Base-by-base conservation (phyloP, 2,113 vertebrate species). In the Bubo bubo region DNA sequence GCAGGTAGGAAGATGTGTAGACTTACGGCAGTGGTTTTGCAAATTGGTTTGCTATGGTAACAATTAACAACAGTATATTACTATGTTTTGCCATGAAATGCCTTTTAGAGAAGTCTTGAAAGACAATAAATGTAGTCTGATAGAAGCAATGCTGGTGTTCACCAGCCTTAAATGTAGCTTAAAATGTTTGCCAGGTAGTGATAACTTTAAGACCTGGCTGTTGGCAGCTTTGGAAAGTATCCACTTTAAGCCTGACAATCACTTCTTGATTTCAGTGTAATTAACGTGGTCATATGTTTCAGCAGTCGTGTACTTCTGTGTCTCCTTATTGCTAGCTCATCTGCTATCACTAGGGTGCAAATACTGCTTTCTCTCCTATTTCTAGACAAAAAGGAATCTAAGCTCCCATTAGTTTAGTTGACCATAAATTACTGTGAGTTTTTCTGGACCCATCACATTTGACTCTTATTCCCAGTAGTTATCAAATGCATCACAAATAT, bases 401-500 rank as follows among this genome's bases (percentile, higher is more conserved):
- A 74, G 14, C 10, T 94, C 43, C 32, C 8, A 14, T 37, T 23
- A 34, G 34, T 91, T 88, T 49, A 68, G 49, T 41, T 95, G 77
- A 49, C 45, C 45, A 21, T 45, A 88, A 85, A n/a, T 93, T 74
- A 68, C 26, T 49, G 12, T 45, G 72, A 80, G 50, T 56, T 96
- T 88, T 92, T 73, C 23, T 68, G 75, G 60, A 94, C 56, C 35
- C 5, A 9, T 91, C 35, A 14, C 28, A 56, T 91, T 92, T 86
- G 76, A 59, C 27, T 92, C 2, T 72, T 81, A 3, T 27, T 93
- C 43, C 75, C 37, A 35, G 28, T 52, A 80, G 66, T 90, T 91
- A 93, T 23, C 60, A 81, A 89, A 95, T 60, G 60, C 43, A 72
- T 85, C 84, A 79, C 73, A 87, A 64, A 88, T 89, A n/a, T 88